Base-by-base conservation (phyloP, 2,113 vertebrate species). In the Nyctibius bracteatus region DNA sequence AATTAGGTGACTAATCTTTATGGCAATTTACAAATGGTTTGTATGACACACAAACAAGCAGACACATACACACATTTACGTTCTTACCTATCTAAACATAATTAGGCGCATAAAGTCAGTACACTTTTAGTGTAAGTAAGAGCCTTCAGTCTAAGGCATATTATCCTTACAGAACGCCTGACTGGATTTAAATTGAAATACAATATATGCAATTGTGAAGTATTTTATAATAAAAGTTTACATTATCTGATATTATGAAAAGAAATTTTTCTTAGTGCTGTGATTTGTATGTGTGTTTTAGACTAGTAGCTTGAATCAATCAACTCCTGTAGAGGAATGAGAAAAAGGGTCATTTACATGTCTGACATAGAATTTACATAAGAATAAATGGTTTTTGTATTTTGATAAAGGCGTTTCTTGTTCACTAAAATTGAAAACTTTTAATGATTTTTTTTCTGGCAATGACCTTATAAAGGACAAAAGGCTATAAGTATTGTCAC, bases 171-270 rank as follows among this genome's bases (percentile, higher is more conserved):
- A 93, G 75, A 97, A 78, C 88, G 96, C 85, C 44, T 70, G 73
- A 94, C 89, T 95, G 35, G 68, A 92, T 97, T 96, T 96, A 96
- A 98, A 96, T 72, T 90, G 66, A 94, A 96, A 96, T 91, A 96
- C 85, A 97, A 97, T 95, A 91, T 94, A 96, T 96, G 89, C 90
- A 97, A 95, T 46, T 94, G 91, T 86, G 94, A 94, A 92, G 68
- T 59, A 89, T 87, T 97, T 98, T 92, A 93, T 96, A 95, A 96
- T 97, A 89, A 97, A 97, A 97, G 88, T 97, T 97, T 98, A 97
- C 73, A 93, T 72, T 96, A 62, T 95, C n/a, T 94, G 83, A 86
- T 90, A 65, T 79, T 95, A 92, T 63, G 73, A 94, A 98, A 97
- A 96, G 55, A 92, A 84, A 24, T 15, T 86, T 96, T 96, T 95